Evolutionary conservation across 2,797 vertebrate genomes (phyloP), one percentile per base, ranked within the genome.

Genomic region (Peromyscus nudipes): DNA sequence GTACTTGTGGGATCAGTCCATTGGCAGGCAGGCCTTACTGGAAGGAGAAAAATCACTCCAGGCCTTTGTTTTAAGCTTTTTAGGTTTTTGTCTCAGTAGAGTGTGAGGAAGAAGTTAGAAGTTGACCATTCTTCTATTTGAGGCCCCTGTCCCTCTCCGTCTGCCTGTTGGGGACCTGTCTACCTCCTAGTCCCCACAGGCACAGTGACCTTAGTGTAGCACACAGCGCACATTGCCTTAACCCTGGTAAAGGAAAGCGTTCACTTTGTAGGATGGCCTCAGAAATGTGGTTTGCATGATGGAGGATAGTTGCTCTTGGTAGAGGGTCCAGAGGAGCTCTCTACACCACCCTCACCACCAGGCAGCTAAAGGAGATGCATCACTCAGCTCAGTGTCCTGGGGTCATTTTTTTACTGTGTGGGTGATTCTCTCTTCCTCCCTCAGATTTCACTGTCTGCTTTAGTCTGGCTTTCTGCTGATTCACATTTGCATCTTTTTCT

Each of bases 331-430:
- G 13, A 2, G 13, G 34, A 60, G 37, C 23, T 9, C 13, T 4
- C 10, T 2, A 25, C 0, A 6, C 16, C 2, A 29, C 6, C 71
- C n/a, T 79, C 0, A 0, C 31, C 62, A 64, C 60, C 71, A 40
- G 43, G 13, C 79, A 73, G 27, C 83, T 57, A 17, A 91, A 16
- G 29, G 67, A 82, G 34, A 52, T 21, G 25, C 10, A 46, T 34
- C 76, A 16, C 43, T 34, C 37, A 46, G 16, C 52, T 60, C n/a
- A 29, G 31, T 31, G 10, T 14, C 73, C 52, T 62, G 60, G 52
- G 29, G 17, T 37, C 19, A 1, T n/a, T n/a, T 16, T 69, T 87
- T 87, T 52, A 17, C 31, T 27, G 17, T 14, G 81, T 57, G 40
- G 76, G 31, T 11, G 12, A 13, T 21, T 34, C 76, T 17, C 65